Conservation (phyloP, 2,797 vertebrate species). For the Synanceia verrucosa region DNA sequence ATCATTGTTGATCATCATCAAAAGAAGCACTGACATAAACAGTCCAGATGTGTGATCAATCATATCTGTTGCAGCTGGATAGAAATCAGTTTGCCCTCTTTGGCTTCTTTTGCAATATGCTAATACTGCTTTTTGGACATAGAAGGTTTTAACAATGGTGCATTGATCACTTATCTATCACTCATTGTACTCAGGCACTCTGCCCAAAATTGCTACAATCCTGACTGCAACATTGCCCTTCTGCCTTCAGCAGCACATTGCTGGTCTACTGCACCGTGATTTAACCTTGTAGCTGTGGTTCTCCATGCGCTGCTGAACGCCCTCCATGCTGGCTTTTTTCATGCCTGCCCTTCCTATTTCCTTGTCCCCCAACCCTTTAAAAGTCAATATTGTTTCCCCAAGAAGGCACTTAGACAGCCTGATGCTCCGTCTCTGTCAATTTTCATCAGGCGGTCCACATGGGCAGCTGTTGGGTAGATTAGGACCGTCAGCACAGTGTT, state of each 20-base stretch:
- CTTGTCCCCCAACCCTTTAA: constrained; percentile 17
- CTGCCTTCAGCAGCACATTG: constrained; percentile 7
- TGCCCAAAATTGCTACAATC: constrained; percentile 2
- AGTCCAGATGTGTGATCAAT: neutral
- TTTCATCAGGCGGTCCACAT: constrained; percentile 20
- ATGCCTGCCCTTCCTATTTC: constrained; percentile 14
- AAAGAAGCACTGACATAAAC: neutral
- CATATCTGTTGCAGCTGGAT: neutral
- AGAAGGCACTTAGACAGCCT: constrained; percentile 15
- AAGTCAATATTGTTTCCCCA: constrained; percentile 32
- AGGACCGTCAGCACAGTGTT: constrained; percentile 20
- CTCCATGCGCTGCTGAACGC: constrained; percentile 3
- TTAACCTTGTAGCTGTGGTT: constrained; percentile 35
- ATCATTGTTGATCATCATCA: neutral
- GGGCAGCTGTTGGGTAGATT: neutral
- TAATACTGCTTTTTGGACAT: constrained; percentile 1
- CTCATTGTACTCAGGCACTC: neutral
- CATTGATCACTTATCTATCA: constrained; percentile 23
- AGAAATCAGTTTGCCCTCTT: neutral
- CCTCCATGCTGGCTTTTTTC: neutral
- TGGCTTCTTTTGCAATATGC: constrained; percentile 16
- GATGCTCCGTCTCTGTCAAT: constrained; percentile 7
- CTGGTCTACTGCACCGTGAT: constrained; percentile 30
- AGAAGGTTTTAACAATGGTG: neutral
- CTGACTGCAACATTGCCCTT: neutral